phyloP scores from a whole-genome alignment of 2,113 vertebrate genomes.

The Dipodomys spectabilis region DNA sequence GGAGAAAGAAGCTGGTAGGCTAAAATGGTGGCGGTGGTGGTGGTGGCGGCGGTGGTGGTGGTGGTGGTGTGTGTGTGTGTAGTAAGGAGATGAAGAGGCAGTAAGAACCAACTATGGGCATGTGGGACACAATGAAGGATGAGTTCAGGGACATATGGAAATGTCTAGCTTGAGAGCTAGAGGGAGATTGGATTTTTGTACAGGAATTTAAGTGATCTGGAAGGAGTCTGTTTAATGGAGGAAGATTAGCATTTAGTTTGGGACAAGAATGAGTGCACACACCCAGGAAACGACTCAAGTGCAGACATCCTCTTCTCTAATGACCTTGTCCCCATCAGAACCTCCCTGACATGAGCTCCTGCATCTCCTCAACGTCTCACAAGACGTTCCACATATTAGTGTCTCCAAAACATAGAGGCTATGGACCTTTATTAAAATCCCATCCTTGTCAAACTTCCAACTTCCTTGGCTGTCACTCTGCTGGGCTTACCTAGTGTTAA shows the following conservation, averaged over 20 bases:
- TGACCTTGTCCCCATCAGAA: background rate
- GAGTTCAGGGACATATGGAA: background rate
- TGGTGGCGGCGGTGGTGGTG: too few species aligned
- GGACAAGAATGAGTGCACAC: background rate
- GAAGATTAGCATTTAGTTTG: background rate
- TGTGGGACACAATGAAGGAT: too few species aligned
- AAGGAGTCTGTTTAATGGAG: background rate
- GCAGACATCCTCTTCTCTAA: background rate
- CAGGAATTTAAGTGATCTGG: background rate
- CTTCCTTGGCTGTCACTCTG: background rate
- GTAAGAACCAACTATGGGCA: background rate
- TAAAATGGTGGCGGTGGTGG: background rate
- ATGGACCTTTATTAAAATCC: background rate
- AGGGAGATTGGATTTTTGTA: background rate
- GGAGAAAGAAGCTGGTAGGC: background rate
- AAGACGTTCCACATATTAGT: too few species aligned
- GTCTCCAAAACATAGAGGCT: background rate
- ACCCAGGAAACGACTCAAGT: background rate
- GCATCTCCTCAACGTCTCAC: background rate
- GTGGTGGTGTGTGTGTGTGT: too few species aligned
- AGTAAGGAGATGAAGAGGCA: background rate
- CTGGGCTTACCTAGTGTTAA: background rate
- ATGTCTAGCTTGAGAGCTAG: background rate
- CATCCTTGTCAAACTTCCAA: background rate
- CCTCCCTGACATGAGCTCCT: too few species aligned